These are phyloP conservation scores for Isichthys henryi DNA, from an alignment of 2,113 vertebrate species.

Conservation along the genomic window DNA sequence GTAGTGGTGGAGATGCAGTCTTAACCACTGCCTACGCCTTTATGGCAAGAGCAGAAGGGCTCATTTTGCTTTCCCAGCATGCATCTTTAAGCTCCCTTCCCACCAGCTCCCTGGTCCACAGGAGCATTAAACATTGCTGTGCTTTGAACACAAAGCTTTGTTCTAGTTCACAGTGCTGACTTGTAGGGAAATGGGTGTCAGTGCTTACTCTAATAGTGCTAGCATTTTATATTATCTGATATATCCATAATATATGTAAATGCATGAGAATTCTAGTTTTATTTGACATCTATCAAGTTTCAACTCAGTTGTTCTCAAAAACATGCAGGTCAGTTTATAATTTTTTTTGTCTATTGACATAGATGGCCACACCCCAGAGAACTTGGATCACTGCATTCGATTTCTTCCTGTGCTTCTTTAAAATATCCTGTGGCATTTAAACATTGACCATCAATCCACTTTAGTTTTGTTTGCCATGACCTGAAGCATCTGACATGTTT, in stretches of 20 bases:
- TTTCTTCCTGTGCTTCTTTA: background rate
- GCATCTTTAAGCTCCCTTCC: background rate
- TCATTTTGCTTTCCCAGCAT: background rate
- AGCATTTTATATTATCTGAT: background rate
- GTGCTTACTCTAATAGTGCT: background rate
- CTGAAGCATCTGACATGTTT: background rate
- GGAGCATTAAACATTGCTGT: background rate
- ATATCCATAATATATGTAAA: background rate
- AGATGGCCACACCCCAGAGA: background rate
- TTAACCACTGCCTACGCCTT: background rate
- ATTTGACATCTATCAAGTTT: background rate
- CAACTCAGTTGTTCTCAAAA: background rate
- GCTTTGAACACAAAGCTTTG: background rate
- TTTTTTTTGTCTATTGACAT: background rate
- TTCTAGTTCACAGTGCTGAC: background rate
- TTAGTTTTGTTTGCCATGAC: background rate
- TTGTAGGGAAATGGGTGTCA: background rate
- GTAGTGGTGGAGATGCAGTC: background rate
- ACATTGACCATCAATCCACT: background rate
- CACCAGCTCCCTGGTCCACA: background rate
- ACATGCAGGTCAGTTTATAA: background rate
- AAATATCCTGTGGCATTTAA: background rate
- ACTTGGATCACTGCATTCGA: background rate
- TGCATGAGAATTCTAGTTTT: background rate
- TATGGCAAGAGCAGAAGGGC: background rate